Base-by-base conservation (phyloP, 2,113 vertebrate species). In the Melanerpes aurifrons region DNA sequence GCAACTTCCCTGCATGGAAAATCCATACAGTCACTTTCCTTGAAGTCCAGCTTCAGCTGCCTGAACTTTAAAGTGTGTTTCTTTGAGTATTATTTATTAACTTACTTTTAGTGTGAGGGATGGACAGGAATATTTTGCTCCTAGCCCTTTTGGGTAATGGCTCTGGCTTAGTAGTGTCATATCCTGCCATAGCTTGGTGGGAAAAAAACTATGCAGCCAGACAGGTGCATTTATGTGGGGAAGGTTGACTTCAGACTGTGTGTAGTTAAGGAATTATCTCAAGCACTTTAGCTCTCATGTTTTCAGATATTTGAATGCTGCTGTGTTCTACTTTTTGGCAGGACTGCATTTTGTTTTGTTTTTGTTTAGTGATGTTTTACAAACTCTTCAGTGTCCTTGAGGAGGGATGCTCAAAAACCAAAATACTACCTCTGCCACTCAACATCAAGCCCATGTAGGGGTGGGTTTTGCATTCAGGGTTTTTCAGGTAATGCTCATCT, bases 391-490 rank as follows among this genome's bases (percentile, higher is more conserved):
- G 96, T 90, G 76, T 95, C 95, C 93, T 95, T 91, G 86, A 96
- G 90, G 93, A 95, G 88, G 90, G 96, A 95, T 93, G 93, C 97
- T 96, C 94, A 82, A 85, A 92, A 92, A 97, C 97, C 96, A 96
- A 97, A 97, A 92, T 88, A 95, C 97, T 97, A 97, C 96, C 96
- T 97, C 97, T 97, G 94, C 94, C 91, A 91, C 87, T 97, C 84
- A 54, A 66, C 35, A 1, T 48, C 0, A 8, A 94, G 54, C 82
- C 1, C 7, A 8, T 80, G 40, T 10, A 77, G 63, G 85, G 47
- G 12, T 77, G 53, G 54, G 57, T 58, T 91, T 81, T 69, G 58
- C 45, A 11, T 83, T 86, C 50, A 1, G 45, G 48, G 66, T 73
- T 91, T 88, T 92, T 56, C 75, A 82, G 90, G 74, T 53, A 58